A percentile compares a stretch with the other conserved stretches of the same genome.
Evolutionary conservation across 2,113 vertebrate species (phyloP).

Genomic region (Galemys pyrenaicus): DNA sequence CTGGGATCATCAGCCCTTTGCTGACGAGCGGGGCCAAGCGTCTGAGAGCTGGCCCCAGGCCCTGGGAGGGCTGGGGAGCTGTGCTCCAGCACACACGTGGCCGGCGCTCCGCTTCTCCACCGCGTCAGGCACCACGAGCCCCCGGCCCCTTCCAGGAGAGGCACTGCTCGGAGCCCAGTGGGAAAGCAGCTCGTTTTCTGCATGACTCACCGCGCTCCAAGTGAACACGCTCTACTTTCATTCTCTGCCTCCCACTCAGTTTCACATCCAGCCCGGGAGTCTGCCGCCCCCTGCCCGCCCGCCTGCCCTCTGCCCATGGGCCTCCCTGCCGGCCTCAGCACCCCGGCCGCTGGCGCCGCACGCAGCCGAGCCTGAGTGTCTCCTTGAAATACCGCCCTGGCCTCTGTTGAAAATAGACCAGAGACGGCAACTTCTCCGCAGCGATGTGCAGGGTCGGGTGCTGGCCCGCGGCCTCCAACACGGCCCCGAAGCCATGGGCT

Average conservation of each 20-base stretch:
- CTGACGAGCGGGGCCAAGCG: not conserved
- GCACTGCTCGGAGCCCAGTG: too few relatives aligned
- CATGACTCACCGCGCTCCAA: conserved; percentile 72
- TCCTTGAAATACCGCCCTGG: conserved; percentile 46
- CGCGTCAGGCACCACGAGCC: too few relatives aligned
- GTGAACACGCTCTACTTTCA: conserved; percentile 74
- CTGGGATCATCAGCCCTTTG: not conserved
- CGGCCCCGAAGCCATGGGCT: not conserved
- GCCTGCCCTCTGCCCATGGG: not conserved
- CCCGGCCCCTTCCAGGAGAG: too few relatives aligned
- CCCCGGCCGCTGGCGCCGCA: too few relatives aligned
- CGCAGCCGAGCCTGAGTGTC: too few relatives aligned
- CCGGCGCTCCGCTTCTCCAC: too few relatives aligned
- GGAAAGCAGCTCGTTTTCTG: conserved; percentile 68
- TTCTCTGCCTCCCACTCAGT: conserved; percentile 75
- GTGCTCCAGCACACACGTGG: too few relatives aligned
- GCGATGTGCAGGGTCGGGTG: conserved; percentile 46
- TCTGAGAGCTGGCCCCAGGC: not conserved
- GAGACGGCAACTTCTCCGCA: not conserved
- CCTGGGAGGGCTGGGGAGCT: not conserved
- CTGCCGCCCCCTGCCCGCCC: not conserved
- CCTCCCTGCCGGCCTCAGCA: not conserved
- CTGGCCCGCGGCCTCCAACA: conserved; percentile 3
- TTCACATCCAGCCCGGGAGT: conserved; percentile 54
- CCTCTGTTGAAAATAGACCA: conserved; percentile 61